A percentile compares a stretch with the other conserved stretches of the same genome.
phyloP scores from a whole-genome alignment of 2,797 vertebrate genomes.

The Diceros bicornis region DNA sequence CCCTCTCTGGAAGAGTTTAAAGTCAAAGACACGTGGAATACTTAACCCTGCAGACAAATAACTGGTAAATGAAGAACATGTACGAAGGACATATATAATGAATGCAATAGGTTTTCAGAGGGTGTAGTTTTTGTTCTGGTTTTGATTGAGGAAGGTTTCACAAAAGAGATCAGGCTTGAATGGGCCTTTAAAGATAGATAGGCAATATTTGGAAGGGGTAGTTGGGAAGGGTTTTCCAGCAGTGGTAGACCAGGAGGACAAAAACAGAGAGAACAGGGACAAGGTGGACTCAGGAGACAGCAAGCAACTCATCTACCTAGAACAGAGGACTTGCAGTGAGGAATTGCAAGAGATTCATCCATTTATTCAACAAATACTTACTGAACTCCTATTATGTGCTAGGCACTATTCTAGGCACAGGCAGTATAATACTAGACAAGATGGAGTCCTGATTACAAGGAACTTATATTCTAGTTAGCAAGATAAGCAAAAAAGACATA shows the following conservation, averaged over 20 bases:
- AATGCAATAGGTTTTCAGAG: neutral
- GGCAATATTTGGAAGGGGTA: neutral
- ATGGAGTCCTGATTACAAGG: neutral
- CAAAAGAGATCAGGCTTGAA: neutral
- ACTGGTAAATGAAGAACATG: neutral
- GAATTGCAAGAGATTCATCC: neutral
- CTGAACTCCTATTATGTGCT: neutral
- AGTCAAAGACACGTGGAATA: slow-evolving; percentile 25
- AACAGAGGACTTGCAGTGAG: neutral
- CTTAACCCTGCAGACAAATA: neutral
- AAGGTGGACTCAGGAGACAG: neutral
- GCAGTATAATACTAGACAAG: neutral
- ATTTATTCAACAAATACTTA: neutral
- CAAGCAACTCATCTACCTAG: neutral
- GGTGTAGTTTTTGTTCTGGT: neutral
- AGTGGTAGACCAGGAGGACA: neutral
- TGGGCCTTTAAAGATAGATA: neutral
- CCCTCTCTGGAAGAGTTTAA: neutral
- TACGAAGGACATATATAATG: neutral
- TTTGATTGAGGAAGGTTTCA: slow-evolving; percentile 11
- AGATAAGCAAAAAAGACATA: neutral
- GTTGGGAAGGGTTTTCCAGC: neutral
- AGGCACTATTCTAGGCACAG: neutral
- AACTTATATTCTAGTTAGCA: neutral
- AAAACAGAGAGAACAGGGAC: too few relatives aligned